Evolutionary conservation across 2,113 vertebrate species (phyloP).

Genomic region (Ranitomeya imitator): DNA sequence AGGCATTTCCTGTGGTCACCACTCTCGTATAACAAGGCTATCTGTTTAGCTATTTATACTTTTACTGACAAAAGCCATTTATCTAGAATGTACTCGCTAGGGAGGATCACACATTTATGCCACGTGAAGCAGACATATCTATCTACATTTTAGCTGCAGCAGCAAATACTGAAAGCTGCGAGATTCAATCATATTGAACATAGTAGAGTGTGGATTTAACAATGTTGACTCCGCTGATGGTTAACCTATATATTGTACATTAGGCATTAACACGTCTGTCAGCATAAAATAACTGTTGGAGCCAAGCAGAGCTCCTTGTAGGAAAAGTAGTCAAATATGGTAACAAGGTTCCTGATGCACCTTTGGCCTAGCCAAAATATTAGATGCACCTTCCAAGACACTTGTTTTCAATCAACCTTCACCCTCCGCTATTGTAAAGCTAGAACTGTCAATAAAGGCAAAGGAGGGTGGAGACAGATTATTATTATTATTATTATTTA

Average conservation of each 20-base stretch:
- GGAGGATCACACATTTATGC: constrained; percentile 39
- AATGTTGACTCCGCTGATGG: neutral
- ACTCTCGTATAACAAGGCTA: constrained; percentile 30
- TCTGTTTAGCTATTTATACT: constrained; percentile 41
- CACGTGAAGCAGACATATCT: constrained; percentile 27
- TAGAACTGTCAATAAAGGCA: too few relatives aligned
- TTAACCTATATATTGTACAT: neutral
- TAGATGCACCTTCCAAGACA: too few relatives aligned
- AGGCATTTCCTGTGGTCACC: neutral
- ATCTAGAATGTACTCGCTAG: constrained; percentile 18
- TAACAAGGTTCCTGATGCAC: too few relatives aligned
- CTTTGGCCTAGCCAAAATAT: too few relatives aligned
- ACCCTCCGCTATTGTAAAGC: too few relatives aligned
- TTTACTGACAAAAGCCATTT: constrained; percentile 32
- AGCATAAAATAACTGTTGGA: too few relatives aligned
- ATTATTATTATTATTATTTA: too few relatives aligned
- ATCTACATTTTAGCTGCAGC: constrained; percentile 20
- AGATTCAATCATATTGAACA: neutral
- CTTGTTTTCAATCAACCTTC: too few relatives aligned
- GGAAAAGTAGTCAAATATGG: too few relatives aligned
- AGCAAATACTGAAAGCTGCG: neutral
- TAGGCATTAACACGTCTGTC: neutral
- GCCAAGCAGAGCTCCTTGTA: too few relatives aligned
- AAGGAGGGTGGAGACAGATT: too few relatives aligned
- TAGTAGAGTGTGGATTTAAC: neutral